phyloP scores from a whole-genome alignment of 2,113 vertebrate genomes.

The Corvus hawaiiensis region DNA sequence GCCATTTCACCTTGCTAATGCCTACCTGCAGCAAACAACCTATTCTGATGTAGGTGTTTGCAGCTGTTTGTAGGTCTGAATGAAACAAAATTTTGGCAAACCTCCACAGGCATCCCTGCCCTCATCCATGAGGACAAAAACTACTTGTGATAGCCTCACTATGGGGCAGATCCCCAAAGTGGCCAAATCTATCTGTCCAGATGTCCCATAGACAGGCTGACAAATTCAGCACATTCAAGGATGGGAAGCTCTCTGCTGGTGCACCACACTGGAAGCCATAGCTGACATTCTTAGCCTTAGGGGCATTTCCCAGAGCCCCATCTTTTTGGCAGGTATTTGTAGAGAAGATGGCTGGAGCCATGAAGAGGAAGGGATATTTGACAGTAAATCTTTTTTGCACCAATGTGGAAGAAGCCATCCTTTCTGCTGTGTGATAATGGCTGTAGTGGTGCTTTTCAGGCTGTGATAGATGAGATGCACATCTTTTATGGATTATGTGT shows the following conservation, averaged over 20 bases:
- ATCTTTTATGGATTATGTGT: background rate
- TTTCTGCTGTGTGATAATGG: background rate
- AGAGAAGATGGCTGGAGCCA: background rate
- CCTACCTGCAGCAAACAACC: fast-evolving
- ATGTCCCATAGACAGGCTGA: background rate
- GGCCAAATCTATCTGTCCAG: background rate
- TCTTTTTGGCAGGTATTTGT: background rate
- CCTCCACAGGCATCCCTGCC: background rate
- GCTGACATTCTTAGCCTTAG: background rate
- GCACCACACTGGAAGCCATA: background rate
- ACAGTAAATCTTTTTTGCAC: background rate
- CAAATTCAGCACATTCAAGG: background rate
- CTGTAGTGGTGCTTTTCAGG: background rate
- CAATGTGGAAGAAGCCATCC: background rate
- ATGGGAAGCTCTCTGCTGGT: background rate
- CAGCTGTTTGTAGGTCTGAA: background rate
- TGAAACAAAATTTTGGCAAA: background rate
- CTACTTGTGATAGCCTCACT: background rate
- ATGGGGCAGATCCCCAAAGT: background rate
- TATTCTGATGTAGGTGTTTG: background rate
- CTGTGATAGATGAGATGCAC: background rate
- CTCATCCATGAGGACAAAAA: background rate
- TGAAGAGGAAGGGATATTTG: background rate
- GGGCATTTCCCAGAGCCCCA: background rate
- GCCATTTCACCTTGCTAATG: background rate